Percentiles rank a stretch among this genome's conserved stretches.
These are phyloP conservation scores for Diloba caeruleocephala DNA, from an alignment of 2,888 invertebrate species.

Conservation along the genomic window DNA sequence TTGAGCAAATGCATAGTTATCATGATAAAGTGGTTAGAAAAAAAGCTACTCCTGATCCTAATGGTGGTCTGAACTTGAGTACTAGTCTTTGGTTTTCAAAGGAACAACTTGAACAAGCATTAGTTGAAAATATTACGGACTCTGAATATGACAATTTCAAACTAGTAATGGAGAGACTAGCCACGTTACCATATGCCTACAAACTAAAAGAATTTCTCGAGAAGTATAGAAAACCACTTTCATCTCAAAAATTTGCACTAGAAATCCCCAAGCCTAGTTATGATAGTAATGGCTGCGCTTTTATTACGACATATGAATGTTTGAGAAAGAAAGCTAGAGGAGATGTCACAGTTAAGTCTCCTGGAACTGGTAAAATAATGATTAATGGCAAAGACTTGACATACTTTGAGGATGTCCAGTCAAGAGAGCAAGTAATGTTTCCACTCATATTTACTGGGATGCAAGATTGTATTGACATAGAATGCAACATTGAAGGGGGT, in stretches of 20 bases:
- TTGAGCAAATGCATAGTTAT: constrained; percentile 91
- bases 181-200: constrained; percentile 92
- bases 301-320: constrained; percentile 92
- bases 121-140: constrained; percentile 92
- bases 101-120: constrained; percentile 89
- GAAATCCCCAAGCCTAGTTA: constrained; percentile 92
- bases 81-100: constrained; percentile 90
- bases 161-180: constrained; percentile 92
- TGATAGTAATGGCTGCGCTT: constrained; percentile 92
- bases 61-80: constrained; percentile 82
- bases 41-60: constrained; percentile 90
- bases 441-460: constrained; percentile 95
- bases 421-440: constrained; percentile 95
- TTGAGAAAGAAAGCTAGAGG: constrained; percentile 92
- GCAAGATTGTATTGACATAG: constrained; percentile 94
- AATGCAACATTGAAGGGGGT: constrained; percentile 92
- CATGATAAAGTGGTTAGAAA: constrained; percentile 92
- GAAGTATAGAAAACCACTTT: constrained; percentile 90
- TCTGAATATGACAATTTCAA: constrained; percentile 93
- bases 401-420: constrained; percentile 92
- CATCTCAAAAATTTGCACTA: constrained; percentile 88
- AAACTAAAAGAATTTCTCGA: constrained; percentile 92
- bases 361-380: constrained; percentile 94
- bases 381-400: constrained; percentile 94
- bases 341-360: constrained; percentile 93